Conservation (phyloP, 2,888 invertebrate species). For the Spilarctia lutea region DNA sequence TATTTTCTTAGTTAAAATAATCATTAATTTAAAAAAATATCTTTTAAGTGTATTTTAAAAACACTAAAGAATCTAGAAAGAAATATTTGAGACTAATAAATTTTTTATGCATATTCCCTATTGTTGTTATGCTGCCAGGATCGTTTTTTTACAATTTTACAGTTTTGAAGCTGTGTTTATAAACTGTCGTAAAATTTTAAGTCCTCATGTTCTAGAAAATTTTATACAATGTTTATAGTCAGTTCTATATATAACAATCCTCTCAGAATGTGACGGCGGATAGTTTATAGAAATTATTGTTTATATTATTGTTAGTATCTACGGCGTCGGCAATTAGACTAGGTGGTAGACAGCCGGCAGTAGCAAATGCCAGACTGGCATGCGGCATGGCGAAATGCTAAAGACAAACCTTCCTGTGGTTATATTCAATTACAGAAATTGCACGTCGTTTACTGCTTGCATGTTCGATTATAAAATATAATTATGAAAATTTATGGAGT, state of each 20-base stretch:
- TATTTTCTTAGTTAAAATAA: no score
- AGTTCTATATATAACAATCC: neutral
- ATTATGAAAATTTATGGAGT: neutral
- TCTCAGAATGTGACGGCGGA: neutral
- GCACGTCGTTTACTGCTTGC: slow-evolving; percentile 5
- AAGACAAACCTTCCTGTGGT: slow-evolving; percentile 26
- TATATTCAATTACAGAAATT: slow-evolving; percentile 27
- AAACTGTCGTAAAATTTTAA: no score
- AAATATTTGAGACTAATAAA: no score
- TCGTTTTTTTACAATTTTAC: no score
- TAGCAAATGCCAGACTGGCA: slow-evolving; percentile 28
- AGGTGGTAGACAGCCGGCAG: slow-evolving; percentile 33
- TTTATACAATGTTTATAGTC: no score
- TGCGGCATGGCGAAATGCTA: slow-evolving; percentile 22
- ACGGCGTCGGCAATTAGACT: slow-evolving; percentile 19
- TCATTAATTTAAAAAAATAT: no score
- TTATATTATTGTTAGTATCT: neutral
- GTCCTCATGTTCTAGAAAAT: no score
- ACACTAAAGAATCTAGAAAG: no score
- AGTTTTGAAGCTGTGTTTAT: no score
- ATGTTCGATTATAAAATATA: neutral
- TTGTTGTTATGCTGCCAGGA: no score
- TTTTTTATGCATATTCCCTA: no score
- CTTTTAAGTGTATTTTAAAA: no score
- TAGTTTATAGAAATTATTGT: neutral